These are phyloP conservation scores for Odiellus spinosus DNA, from an alignment of 2,888 invertebrate species.

Conservation along the genomic window DNA sequence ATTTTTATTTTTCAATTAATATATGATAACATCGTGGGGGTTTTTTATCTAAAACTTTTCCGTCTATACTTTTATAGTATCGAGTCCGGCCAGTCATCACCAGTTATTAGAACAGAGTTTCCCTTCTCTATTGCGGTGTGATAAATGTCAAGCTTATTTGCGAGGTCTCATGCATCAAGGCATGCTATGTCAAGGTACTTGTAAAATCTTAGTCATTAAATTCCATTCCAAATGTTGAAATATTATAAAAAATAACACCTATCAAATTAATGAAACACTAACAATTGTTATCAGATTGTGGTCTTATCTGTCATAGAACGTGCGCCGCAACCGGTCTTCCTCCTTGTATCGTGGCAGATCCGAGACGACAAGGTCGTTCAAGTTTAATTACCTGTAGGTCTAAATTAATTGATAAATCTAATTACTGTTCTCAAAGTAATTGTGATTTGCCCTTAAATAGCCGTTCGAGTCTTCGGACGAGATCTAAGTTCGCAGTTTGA, in stretches of 20 bases:
- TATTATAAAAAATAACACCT: constrained; percentile 6
- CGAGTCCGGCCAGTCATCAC: constrained; percentile 27
- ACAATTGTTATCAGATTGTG: constrained; percentile 41
- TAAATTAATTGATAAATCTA: too few species aligned
- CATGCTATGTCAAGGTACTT: constrained; percentile 46
- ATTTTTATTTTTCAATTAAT: too few species aligned
- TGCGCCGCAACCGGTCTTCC: constrained; percentile 48
- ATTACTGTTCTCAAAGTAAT: too few species aligned
- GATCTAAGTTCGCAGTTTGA: constrained; percentile 39
- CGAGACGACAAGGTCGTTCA: too few species aligned
- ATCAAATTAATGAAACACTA: not conserved
- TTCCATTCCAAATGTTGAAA: too few species aligned
- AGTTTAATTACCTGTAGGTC: too few species aligned
- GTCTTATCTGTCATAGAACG: constrained; percentile 50
- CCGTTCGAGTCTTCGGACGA: constrained; percentile 10
- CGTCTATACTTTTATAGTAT: too few species aligned
- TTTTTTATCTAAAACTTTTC: too few species aligned
- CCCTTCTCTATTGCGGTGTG: constrained; percentile 48
- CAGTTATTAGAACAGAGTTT: constrained; percentile 48
- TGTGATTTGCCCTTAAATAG: too few species aligned
- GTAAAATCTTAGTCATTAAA: too few species aligned
- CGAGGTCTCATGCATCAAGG: constrained; percentile 53
- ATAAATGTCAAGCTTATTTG: constrained; percentile 53
- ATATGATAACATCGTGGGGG: too few species aligned
- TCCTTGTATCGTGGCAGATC: constrained; percentile 31